These are phyloP conservation scores for Zosterops hypoxanthus DNA, from an alignment of 2,113 vertebrate genomes.

Conservation along the genomic window DNA sequence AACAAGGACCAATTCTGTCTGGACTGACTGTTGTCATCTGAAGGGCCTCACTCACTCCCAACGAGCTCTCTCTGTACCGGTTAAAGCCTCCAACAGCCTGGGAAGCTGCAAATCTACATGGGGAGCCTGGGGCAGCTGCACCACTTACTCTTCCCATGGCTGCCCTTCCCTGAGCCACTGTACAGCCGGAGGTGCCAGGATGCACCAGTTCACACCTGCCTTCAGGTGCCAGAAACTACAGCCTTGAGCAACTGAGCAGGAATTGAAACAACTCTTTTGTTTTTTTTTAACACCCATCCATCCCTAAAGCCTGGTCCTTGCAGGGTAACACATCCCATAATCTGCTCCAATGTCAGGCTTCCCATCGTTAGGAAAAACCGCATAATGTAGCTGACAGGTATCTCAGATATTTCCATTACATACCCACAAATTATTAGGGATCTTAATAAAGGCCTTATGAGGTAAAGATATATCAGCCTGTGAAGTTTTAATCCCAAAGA, in stretches of 20 bases:
- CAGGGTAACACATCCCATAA: background rate
- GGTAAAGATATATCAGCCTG: background rate
- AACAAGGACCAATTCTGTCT: background rate
- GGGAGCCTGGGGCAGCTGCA: background rate
- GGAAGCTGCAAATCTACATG: background rate
- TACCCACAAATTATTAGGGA: background rate
- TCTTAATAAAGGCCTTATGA: background rate
- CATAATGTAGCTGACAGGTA: background rate
- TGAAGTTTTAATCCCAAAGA: background rate
- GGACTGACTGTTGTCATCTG: background rate
- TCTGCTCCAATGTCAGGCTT: background rate
- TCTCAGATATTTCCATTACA: background rate
- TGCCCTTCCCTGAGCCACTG: background rate
- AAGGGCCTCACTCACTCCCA: rapidly evolving
- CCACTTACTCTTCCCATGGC: background rate
- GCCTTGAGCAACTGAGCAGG: background rate
- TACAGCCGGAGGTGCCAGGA: background rate
- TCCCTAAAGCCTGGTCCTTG: background rate
- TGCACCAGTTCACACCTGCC: background rate
- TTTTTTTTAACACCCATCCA: background rate
- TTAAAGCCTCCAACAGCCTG: background rate
- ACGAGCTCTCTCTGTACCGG: rapidly evolving
- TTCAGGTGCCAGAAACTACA: background rate
- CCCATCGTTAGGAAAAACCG: background rate
- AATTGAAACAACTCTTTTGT: background rate